Percentiles rank a stretch among this genome's conserved stretches.
Evolutionary conservation across 1,140 invertebrate species (phyloP).

Genomic region (Drosophila parvula): DNA sequence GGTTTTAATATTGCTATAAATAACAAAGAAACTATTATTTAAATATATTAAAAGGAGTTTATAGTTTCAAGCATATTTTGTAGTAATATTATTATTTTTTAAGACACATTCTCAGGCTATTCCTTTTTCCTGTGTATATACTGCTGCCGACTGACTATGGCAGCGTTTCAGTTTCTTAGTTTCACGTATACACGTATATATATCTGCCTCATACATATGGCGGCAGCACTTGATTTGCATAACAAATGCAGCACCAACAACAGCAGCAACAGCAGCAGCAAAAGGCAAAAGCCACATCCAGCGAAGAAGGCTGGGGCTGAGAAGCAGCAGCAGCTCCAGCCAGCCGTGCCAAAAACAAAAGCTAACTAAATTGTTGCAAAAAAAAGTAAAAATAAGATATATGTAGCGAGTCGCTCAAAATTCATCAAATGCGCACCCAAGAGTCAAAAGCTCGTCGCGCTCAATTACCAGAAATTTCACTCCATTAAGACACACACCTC

Average conservation of each 20-base stretch:
- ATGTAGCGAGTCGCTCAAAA: constrained; percentile 53
- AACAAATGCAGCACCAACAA: constrained; percentile 70
- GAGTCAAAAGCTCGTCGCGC: constrained; percentile 67
- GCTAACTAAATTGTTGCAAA: constrained; percentile 51
- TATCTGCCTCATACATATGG: constrained; percentile 45
- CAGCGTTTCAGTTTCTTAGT: constrained; percentile 62
- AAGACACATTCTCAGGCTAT: no score
- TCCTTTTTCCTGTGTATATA: constrained; percentile 16
- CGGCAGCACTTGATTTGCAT: constrained; percentile 81
- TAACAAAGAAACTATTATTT: neutral
- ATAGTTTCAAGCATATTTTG: no score
- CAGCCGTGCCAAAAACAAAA: constrained; percentile 47
- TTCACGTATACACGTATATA: constrained; percentile 37
- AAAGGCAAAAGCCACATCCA: constrained; percentile 34
- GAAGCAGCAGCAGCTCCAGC: constrained; percentile 19
- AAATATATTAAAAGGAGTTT: neutral
- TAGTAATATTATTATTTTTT: neutral
- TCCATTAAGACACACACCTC: constrained; percentile 79
- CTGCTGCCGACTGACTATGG: constrained; percentile 31
- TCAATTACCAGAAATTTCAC: constrained; percentile 80
- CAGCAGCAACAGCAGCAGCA: constrained; percentile 27
- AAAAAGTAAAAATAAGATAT: constrained; percentile 15
- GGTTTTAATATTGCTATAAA: neutral
- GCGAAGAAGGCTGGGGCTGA: constrained; percentile 36
- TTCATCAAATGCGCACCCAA: constrained; percentile 77